A percentile compares a stretch with the other conserved stretches of the same genome.
phyloP scores from a whole-genome alignment of 2,797 vertebrate genomes.

The Lagocephalus sceleratus region DNA sequence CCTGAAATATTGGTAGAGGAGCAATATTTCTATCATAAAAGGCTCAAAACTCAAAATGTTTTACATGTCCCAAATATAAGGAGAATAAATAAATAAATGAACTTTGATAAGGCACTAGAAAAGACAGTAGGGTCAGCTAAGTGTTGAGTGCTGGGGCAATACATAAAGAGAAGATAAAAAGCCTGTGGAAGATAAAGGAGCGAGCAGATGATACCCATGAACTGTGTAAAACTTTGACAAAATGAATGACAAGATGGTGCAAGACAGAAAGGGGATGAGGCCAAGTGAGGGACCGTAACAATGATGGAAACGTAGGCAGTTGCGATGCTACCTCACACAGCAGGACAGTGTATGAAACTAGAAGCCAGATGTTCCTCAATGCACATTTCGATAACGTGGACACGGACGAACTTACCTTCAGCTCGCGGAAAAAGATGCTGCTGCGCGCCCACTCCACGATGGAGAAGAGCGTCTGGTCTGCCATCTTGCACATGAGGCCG shows the following conservation, averaged over 20 bases:
- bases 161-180: conserved; percentile 56
- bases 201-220: conserved; percentile 38
- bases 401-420: conserved; percentile 83
- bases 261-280: conserved; percentile 40
- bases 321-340: neutral
- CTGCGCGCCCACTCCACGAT: conserved; percentile 99
- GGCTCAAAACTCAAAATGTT: no score
- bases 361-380: neutral
- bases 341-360: neutral
- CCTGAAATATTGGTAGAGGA: no score
- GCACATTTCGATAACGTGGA: neutral
- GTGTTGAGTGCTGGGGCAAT: conserved; percentile 46
- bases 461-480: conserved; percentile 97
- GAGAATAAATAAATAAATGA: conserved; percentile 50
- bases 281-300: conserved; percentile 9
- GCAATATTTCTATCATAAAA: no score
- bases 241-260: conserved; percentile 33
- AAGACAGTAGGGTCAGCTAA: conserved; percentile 15
- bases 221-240: conserved; percentile 42
- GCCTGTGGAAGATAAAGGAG: conserved; percentile 36
- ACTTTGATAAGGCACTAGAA: conserved; percentile 59
- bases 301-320: conserved; percentile 9
- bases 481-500: conserved; percentile 99
- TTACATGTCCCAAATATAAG: conserved; percentile 35
- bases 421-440: conserved; percentile 97